phyloP scores from a whole-genome alignment of 2,888 invertebrate genomes.

The Xanthia togata region DNA sequence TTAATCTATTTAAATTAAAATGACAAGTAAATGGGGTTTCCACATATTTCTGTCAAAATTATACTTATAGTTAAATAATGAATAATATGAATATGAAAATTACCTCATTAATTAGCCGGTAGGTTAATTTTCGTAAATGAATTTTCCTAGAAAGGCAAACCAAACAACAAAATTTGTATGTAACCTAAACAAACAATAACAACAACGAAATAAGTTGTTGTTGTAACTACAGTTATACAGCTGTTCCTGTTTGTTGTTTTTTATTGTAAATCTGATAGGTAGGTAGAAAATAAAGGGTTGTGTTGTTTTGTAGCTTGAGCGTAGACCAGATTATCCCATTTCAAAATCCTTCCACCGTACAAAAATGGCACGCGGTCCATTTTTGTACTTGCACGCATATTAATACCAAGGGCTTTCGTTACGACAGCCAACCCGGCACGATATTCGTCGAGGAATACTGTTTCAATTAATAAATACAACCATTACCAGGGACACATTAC shows the following conservation, averaged over 20 bases:
- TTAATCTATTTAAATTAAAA: neutral
- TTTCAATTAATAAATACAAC: conserved; percentile 64
- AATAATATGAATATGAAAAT: neutral
- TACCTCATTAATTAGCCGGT: neutral
- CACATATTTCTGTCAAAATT: neutral
- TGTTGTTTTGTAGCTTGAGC: conserved; percentile 8
- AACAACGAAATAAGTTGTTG: neutral
- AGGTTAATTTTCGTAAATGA: neutral
- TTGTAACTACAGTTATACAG: too few species aligned
- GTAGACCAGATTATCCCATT: neutral
- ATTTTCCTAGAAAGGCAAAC: conserved; percentile 1
- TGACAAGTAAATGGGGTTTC: neutral
- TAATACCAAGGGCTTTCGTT: conserved; percentile 75
- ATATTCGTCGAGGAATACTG: conserved; percentile 53
- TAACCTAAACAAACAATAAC: neutral
- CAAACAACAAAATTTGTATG: neutral
- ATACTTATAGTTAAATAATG: neutral
- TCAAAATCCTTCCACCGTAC: conserved; percentile 20
- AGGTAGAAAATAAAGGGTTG: too few species aligned
- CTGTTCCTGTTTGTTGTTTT: too few species aligned
- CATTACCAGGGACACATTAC: conserved; percentile 45
- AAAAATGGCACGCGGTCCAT: conserved; percentile 44
- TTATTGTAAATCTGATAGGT: neutral
- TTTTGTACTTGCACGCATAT: conserved; percentile 54
- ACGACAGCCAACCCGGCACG: conserved; percentile 28